Conservation (phyloP, 2,113 vertebrate species). For the Dermatemys mawii region DNA sequence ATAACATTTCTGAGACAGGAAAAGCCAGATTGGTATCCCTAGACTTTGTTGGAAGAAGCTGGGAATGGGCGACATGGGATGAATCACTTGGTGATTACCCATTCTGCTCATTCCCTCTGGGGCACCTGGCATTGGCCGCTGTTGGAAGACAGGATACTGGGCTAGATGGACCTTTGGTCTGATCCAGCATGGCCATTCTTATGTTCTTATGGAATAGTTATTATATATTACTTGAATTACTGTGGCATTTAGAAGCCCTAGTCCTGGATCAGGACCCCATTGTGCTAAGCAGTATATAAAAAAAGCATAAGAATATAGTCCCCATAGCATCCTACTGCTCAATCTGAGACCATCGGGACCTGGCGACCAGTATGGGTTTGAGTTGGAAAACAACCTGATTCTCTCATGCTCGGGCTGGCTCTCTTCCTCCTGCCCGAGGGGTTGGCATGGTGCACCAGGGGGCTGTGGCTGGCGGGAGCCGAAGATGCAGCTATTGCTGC, state of each 20-base stretch:
- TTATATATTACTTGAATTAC: not conserved
- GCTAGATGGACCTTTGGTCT: no score
- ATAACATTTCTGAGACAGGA: not conserved
- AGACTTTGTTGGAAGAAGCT: not conserved
- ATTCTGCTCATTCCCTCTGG: no score
- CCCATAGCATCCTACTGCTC: not conserved
- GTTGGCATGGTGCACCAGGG: not conserved
- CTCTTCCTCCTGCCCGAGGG: not conserved
- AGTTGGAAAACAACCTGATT: not conserved
- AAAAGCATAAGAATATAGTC: not conserved
- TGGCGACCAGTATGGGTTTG: not conserved
- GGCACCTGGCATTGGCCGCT: no score
- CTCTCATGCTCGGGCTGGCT: not conserved
- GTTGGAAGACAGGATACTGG: no score
- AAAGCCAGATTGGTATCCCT: not conserved
- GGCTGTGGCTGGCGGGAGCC: not conserved
- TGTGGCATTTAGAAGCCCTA: not conserved
- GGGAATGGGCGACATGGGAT: no score
- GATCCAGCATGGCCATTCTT: no score
- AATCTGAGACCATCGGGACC: not conserved
- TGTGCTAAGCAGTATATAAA: not conserved
- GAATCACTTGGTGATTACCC: no score
- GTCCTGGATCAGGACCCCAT: not conserved
- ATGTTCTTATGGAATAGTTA: not conserved
- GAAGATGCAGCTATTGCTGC: no score